A percentile compares a stretch with the other conserved stretches of the same genome.
phyloP scores from a whole-genome alignment of 2,888 invertebrate genomes.

The Myopa testacea region DNA sequence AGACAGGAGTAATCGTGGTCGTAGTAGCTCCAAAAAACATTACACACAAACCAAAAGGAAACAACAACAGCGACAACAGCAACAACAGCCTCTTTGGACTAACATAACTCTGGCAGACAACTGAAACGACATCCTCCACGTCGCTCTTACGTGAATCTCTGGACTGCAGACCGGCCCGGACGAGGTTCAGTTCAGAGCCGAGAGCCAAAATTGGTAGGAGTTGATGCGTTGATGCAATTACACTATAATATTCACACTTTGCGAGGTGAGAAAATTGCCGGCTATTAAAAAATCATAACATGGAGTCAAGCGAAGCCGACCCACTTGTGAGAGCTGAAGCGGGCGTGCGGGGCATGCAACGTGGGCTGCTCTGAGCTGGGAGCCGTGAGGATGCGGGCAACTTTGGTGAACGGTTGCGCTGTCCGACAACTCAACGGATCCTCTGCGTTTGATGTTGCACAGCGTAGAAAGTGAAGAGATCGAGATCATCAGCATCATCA shows the following conservation, averaged over 20 bases:
- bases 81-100: not conserved
- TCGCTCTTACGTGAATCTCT: not conserved
- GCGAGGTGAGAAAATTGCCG: conserved; percentile 69
- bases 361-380: not conserved
- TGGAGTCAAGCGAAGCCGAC: conserved; percentile 48
- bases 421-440: not conserved
- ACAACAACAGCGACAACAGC: not conserved
- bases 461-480: not conserved
- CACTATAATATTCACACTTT: conserved; percentile 70
- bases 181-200: conserved; percentile 44
- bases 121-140: not conserved
- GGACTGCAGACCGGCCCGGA: not conserved
- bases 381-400: not conserved
- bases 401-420: not conserved
- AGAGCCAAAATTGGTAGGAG: conserved; percentile 66
- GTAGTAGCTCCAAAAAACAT: conserved; percentile 3
- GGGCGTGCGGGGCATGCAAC: not conserved
- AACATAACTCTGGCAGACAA: not conserved
- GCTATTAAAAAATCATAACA: conserved; percentile 70
- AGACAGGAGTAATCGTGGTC: conserved; percentile 17
- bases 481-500: conserved; percentile 18
- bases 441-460: conserved; percentile 19
- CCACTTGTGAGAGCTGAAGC: not conserved
- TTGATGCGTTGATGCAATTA: conserved; percentile 69
- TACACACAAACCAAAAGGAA: conserved; percentile 1